phyloP scores from a whole-genome alignment of 2,113 vertebrate genomes.

The Chaenocephalus aceratus region DNA sequence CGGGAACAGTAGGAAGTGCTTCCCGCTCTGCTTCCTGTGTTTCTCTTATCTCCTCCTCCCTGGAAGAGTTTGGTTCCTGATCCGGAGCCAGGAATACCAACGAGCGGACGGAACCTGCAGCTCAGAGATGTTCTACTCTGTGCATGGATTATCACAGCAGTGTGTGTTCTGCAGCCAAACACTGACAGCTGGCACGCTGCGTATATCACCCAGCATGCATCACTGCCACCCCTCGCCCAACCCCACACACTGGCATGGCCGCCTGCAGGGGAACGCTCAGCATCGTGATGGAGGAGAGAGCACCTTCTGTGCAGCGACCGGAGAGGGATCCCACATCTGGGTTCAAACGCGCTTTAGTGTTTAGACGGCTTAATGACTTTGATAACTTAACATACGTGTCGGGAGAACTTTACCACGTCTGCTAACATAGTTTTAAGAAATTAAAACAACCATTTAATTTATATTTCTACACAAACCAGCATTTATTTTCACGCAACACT shows the following conservation, averaged over 20 bases:
- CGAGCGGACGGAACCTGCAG: slow-evolving; percentile 44
- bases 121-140: slow-evolving; percentile 23
- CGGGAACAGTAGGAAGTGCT: slow-evolving; percentile 33
- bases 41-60: slow-evolving; percentile 36
- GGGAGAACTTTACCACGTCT: too few species aligned
- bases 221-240: slow-evolving; percentile 25
- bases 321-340: not conserved
- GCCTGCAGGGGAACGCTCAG: slow-evolving; percentile 15
- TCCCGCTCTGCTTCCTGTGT: slow-evolving; percentile 20
- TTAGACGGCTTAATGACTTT: not conserved
- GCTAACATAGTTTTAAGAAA: too few species aligned
- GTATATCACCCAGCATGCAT: slow-evolving; percentile 22
- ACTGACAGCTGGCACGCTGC: slow-evolving; percentile 57
- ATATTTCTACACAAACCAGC: too few species aligned
- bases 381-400: too few species aligned
- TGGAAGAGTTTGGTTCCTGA: slow-evolving; percentile 37
- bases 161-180: slow-evolving; percentile 61
- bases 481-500: too few species aligned
- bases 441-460: too few species aligned
- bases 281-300: not conserved
- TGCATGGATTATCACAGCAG: slow-evolving; percentile 43
- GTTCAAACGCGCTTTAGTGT: not conserved
- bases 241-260: slow-evolving; percentile 6
- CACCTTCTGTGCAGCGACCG: not conserved
- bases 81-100: slow-evolving; percentile 51